Evolutionary conservation across 2,797 vertebrate genomes (phyloP).

Genomic region (Microcaecilia unicolor): DNA sequence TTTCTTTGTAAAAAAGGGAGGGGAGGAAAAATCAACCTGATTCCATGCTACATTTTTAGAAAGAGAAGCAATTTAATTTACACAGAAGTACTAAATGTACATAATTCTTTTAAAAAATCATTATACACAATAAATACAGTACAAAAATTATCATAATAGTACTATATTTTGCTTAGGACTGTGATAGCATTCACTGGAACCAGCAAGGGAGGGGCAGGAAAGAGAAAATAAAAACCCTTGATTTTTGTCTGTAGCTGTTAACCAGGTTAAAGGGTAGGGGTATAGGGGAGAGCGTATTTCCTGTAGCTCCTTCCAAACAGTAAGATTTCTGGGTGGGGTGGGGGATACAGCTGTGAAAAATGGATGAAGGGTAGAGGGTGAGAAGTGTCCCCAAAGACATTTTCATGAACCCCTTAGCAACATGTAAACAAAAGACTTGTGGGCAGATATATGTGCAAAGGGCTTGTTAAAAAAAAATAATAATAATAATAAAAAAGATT

Average conservation of each 20-base stretch:
- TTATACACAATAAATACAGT: slow-evolving; percentile 99
- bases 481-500: too few species aligned
- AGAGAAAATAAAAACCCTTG: too few species aligned
- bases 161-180: slow-evolving; percentile 71
- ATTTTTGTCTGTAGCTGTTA: too few species aligned
- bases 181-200: slow-evolving; percentile 29
- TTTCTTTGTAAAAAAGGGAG: background rate
- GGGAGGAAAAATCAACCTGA: slow-evolving; percentile 7
- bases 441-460: too few species aligned
- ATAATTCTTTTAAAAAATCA: slow-evolving; percentile 90
- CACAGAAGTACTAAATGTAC: slow-evolving; percentile 97
- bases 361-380: too few species aligned
- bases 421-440: too few species aligned
- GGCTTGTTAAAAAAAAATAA: too few species aligned
- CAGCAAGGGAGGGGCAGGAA: too few species aligned
- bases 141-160: slow-evolving; percentile 97
- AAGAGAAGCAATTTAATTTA: slow-evolving; percentile 95
- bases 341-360: background rate
- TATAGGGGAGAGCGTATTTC: too few species aligned
- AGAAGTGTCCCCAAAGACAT: too few species aligned
- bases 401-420: too few species aligned
- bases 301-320: too few species aligned
- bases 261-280: background rate
- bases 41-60: slow-evolving; percentile 62
- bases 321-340: background rate